Conservation (phyloP, 2,888 invertebrate species). For the Dione vanillae region DNA sequence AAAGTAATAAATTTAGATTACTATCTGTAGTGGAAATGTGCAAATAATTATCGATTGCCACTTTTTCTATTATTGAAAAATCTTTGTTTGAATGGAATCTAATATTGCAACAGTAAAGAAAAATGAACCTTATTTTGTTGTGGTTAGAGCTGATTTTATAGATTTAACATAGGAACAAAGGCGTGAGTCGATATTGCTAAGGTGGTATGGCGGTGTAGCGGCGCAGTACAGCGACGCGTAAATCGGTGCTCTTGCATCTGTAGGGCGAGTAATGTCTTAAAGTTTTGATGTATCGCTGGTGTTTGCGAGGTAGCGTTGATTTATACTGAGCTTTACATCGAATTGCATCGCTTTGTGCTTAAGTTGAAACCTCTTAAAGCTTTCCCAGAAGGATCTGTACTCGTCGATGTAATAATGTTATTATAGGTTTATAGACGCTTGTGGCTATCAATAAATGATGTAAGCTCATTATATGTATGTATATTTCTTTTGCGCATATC, state of each 20-base stretch:
- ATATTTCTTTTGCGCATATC: too few relatives aligned
- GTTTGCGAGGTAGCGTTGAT: conserved; percentile 38
- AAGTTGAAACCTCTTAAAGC: conserved; percentile 6
- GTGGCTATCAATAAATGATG: not conserved
- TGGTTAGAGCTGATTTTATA: not conserved
- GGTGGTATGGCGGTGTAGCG: conserved; percentile 5
- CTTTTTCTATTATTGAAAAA: not conserved
- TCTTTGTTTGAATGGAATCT: not conserved
- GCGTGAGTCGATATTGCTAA: conserved; percentile 38
- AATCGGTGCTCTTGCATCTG: conserved; percentile 29
- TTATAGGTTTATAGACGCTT: not conserved
- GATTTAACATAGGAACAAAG: conserved; percentile 12
- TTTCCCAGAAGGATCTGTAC: not conserved
- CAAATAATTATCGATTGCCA: not conserved
- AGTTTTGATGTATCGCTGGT: conserved; percentile 36
- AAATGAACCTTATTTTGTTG: conserved; percentile 2
- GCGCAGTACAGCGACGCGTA: conserved; percentile 38
- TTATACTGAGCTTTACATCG: conserved; percentile 31
- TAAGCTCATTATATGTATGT: not conserved
- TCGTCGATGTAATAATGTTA: not conserved
- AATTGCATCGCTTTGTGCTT: conserved; percentile 35
- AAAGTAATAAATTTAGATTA: too few relatives aligned
- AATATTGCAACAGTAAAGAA: not conserved
- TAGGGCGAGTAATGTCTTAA: conserved; percentile 36
- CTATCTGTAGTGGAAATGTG: too few relatives aligned